Evolutionary conservation across 1,140 invertebrate species (phyloP), one percentile per base, ranked within the genome.

Genomic region (Pseudomyrmex cubaensis): DNA sequence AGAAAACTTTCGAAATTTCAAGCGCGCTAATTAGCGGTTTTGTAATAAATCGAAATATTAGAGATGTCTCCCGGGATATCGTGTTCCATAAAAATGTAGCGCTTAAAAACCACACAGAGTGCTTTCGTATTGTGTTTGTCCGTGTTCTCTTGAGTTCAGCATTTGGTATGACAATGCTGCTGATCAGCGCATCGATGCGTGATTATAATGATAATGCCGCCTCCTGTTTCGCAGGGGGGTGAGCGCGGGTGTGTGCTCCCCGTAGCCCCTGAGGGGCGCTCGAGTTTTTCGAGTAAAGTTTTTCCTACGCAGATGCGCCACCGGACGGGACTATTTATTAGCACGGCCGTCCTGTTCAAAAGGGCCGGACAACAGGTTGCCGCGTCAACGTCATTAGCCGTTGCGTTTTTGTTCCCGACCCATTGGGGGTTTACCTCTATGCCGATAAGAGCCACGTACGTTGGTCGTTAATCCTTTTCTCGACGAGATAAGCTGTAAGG

Each of bases 171-270:
- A 94, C 93, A 94, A 94, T 94, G 87, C 90, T 73, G 86, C 90
- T 93, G 92, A 93, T 93, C 92, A 93, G 91, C 89, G 88, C 92
- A 93, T 92, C 91, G 90, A 87, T 92, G 90, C 91, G 82, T 88
- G 89, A 94, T 94, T 94, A 92, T 93, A 93, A 94, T 94, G 92
- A 94, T 94, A 94, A 94, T 93, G 84, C 85, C 77, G 82, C 86
- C 91, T 90, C 86, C 84, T 78, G 75, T 89, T 70, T 83, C 69
- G 66, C 77, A 72, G 22, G 69, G 87, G 89, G 89, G 87, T 78
- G 86, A 74, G 73, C 85, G 87, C 85, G 88, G 85, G 83, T 84
- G 89, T 70, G 84, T 82, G 90, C 78, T 61, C 56, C 61, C 56
- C 48, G 22, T 78, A 66, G 85, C 86, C 88, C 90, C 84, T 83